Evolutionary conservation across 2,888 invertebrate genomes (phyloP), one percentile per base, ranked within the genome.

Genomic region (Melipona beecheii): DNA sequence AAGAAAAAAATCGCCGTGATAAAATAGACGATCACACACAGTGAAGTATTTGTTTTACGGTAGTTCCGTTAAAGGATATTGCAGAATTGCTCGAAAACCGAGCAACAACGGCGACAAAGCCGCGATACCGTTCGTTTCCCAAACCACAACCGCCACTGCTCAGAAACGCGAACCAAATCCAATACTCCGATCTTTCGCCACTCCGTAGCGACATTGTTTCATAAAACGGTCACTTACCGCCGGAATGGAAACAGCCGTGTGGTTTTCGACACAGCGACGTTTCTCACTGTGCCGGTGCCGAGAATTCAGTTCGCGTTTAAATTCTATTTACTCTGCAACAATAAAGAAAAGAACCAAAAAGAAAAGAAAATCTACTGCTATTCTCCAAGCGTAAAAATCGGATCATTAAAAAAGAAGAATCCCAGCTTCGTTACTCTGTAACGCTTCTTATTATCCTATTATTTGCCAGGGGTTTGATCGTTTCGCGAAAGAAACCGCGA

Each of bases 101-200:
- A 64, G 11, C 19, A 9, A 31, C 73, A 58, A 27, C 27, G 68
- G 68, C 68, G 74, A 74, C 56, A 52, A 75, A 62, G 65, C 56
- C 62, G 64, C 75, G 72, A 64, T 77, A 64, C 72, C 68, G 90
- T 90, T 92, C 90, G 90, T 90, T 91, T 90, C 81, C 77, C 85
- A 81, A 86, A 86, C 86, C 85, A 72, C 86, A 83, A 50, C 54
- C 21, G 27, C 13, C 27, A 56, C 36, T 9, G 36, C 65, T 62
- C 71, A 72, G 56, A 36, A 52, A 70, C 58, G 6, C 31, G 36
- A 49, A 64, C 27, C 36, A 43, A 43, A 43, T 9, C 43, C 43
- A 43, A 43, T 43, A 43, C 9, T 43, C 43, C 43, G 15, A 50
- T 17, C 62, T 31, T 71, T 62, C 54, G 54, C 56, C 71, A 27